Evolutionary conservation across 2,113 vertebrate species (phyloP).

Genomic region (Actenoides hombroni): DNA sequence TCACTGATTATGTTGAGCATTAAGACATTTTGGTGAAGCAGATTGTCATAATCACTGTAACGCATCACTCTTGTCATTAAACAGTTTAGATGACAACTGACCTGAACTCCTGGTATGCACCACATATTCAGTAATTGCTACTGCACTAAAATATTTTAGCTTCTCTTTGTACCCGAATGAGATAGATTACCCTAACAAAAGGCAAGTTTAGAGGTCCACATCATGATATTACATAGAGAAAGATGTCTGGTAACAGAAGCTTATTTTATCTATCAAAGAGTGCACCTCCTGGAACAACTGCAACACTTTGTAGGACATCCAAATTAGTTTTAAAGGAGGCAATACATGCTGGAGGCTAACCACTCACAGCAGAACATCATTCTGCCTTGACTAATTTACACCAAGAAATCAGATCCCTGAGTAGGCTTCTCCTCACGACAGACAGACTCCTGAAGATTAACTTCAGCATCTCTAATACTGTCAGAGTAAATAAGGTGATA

Average conservation of each 20-base stretch:
- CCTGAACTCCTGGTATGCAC: not conserved
- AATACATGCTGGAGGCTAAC: not conserved
- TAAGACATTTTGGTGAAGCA: not conserved
- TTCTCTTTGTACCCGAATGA: not conserved
- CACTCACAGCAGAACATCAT: not conserved
- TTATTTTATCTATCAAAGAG: not conserved
- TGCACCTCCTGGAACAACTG: not conserved
- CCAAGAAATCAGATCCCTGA: not conserved
- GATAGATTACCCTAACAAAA: not conserved
- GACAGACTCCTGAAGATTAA: not conserved
- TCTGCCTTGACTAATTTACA: not conserved
- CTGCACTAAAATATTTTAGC: not conserved
- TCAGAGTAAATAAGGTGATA: not conserved
- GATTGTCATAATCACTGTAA: not conserved
- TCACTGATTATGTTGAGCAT: not conserved
- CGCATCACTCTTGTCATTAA: not conserved
- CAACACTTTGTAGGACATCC: not conserved
- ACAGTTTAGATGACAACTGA: conserved; percentile 9
- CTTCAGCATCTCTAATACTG: not conserved
- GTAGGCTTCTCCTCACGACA: not conserved
- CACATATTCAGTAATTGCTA: not conserved
- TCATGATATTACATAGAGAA: not conserved
- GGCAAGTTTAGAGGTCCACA: not conserved
- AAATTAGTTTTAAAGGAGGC: not conserved
- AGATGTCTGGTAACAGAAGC: not conserved